Percentiles rank a stretch among this genome's conserved stretches.
These are phyloP conservation scores for Koerneria pararmatus DNA, from an alignment of 2,888 invertebrate species.

Conservation along the genomic window DNA sequence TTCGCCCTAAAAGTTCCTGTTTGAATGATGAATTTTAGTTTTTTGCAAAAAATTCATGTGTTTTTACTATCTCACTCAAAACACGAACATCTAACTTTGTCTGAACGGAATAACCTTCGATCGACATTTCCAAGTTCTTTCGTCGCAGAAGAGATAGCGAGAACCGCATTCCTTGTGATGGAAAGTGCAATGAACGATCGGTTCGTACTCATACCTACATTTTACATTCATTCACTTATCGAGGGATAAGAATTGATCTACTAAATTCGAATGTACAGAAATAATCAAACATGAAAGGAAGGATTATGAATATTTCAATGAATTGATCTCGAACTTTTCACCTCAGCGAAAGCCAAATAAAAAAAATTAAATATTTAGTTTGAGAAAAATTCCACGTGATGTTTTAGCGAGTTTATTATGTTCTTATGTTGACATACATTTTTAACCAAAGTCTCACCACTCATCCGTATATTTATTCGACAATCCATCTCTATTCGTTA, in stretches of 20 bases:
- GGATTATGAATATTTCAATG: too few relatives aligned
- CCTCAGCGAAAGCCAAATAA: conserved; percentile 5
- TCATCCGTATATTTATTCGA: conserved; percentile 55
- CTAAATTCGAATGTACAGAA: background rate
- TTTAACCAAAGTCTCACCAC: conserved; percentile 28
- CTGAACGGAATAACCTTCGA: too few relatives aligned
- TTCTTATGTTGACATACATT: background rate
- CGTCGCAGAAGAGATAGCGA: conserved; percentile 50
- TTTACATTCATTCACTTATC: too few relatives aligned
- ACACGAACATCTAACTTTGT: too few relatives aligned
- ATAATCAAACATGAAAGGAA: too few relatives aligned
- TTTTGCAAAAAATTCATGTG: too few relatives aligned
- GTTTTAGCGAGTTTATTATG: background rate
- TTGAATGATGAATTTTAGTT: too few relatives aligned
- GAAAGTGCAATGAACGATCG: conserved; percentile 47
- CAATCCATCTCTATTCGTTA: conserved; percentile 53
- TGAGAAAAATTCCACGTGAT: background rate
- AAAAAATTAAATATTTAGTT: background rate
- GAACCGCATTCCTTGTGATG: conserved; percentile 44
- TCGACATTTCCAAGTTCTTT: conserved; percentile 41
- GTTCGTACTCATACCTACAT: conserved; percentile 54
- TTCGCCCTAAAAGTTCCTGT: too few relatives aligned
- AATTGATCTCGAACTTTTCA: background rate
- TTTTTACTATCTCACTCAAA: too few relatives aligned
- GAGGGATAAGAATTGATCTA: conserved; percentile 29